A percentile compares a stretch with the other conserved stretches of the same genome.
Evolutionary conservation across 2,888 invertebrate genomes (phyloP).

Genomic region (Conomelus anceps): DNA sequence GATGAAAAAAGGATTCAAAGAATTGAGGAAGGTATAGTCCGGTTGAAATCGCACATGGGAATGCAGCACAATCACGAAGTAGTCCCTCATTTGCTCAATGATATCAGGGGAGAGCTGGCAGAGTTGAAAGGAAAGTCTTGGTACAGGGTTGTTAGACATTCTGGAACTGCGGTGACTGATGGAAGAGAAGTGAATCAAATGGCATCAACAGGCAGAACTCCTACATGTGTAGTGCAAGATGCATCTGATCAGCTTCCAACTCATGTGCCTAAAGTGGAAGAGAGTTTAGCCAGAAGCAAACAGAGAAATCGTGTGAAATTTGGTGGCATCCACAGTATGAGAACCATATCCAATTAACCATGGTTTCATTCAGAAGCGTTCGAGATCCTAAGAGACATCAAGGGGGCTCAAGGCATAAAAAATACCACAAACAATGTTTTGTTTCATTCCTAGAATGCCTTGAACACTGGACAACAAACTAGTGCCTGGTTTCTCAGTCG

Average conservation of each 20-base stretch:
- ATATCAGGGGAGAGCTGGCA: background rate
- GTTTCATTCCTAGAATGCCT: no score
- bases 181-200: background rate
- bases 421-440: no score
- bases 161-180: background rate
- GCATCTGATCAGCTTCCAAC: background rate
- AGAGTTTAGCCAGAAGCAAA: background rate
- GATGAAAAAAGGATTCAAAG: background rate
- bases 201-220: background rate
- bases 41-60: background rate
- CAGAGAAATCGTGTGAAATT: background rate
- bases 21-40: background rate
- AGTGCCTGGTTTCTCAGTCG: no score
- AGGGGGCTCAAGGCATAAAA: no score
- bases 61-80: background rate
- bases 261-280: background rate
- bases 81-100: background rate
- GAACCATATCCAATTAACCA: background rate
- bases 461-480: no score
- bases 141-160: background rate
- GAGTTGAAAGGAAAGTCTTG: background rate
- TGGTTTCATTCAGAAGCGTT: no score
- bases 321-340: background rate
- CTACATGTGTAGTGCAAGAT: background rate
- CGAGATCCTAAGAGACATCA: no score